Evolutionary conservation across 2,113 vertebrate genomes (phyloP).

Genomic region (Thunnus maccoyii): DNA sequence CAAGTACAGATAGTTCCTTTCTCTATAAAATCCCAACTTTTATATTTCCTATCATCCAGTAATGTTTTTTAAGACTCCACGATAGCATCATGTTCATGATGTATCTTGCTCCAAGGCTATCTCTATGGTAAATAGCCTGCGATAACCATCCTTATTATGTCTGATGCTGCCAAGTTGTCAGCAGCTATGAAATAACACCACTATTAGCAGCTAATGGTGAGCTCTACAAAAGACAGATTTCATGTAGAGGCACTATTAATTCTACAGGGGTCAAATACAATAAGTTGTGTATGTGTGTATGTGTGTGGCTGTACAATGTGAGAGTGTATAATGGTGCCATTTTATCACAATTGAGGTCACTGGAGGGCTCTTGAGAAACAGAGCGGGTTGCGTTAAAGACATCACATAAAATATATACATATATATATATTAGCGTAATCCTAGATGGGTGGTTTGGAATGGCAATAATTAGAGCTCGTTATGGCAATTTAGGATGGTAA

Average conservation of each 20-base stretch:
- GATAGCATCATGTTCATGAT: conserved; percentile 53
- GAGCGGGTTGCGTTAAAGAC: conserved; percentile 15
- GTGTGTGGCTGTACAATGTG: conserved; percentile 26
- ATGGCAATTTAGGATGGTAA: conserved; percentile 37
- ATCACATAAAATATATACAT: conserved; percentile 7
- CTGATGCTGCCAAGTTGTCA: conserved; percentile 72
- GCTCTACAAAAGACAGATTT: conserved; percentile 63
- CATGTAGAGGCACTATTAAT: conserved; percentile 51
- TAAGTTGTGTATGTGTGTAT: conserved; percentile 12
- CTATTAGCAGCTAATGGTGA: conserved; percentile 77
- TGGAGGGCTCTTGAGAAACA: conserved; percentile 16
- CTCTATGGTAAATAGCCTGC: conserved; percentile 59
- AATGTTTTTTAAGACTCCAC: conserved; percentile 32
- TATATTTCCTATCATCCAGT: conserved; percentile 28
- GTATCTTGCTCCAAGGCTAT: conserved; percentile 46
- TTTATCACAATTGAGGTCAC: conserved; percentile 61
- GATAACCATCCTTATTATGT: conserved; percentile 67
- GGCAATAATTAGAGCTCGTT: conserved; percentile 54
- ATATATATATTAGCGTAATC: neutral
- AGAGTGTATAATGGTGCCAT: conserved; percentile 23
- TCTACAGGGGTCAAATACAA: conserved; percentile 50
- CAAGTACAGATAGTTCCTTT: neutral
- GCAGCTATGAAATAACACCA: conserved; percentile 69
- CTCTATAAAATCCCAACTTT: conserved; percentile 11
- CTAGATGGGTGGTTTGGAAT: conserved; percentile 37